Base-by-base conservation (phyloP, 2,797 vertebrate species). In the Columba guinea region DNA sequence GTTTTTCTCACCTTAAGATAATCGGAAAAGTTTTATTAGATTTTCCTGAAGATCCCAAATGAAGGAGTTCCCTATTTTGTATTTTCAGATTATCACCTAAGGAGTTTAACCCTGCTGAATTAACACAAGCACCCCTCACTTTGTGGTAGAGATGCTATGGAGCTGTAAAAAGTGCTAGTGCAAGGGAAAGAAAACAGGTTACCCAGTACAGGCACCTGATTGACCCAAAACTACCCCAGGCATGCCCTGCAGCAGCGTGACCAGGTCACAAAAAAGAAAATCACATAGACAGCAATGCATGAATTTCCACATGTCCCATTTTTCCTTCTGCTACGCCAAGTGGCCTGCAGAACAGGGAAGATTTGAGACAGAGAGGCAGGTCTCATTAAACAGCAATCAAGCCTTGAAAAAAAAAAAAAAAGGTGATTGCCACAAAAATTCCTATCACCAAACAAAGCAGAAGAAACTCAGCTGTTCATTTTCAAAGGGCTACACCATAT, bases 211-310 rank as follows among this genome's bases (percentile, higher is more conserved):
- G 52, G 20, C 60, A 69, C 13, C 17, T 28, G 24, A 55, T 39
- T 32, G n/a, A 79, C 20, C 51, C 34, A 75, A 56, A 78, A 35
- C 24, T 39, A 52, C 35, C 17, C 17, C n/a, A 58, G 16, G 23
- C 30, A 9, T 11, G 20, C 62, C 35, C 39, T 15, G 18, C 41
- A 71, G 49, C 62, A 64, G 13, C 0, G 0, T 39, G 19, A 81
- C 56, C 27, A 52, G 9, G 53, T 15, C 2, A 13, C 1, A 4
- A 20, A 56, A 13, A 84, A 74, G 23, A 67, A 74, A 74, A 62
- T 44, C 37, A 48, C 13, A 48, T 0, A 32, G 21, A 37, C 5
- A 67, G 44, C 49, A 35, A 53, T 1, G 9, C 11, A 10, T 0
- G 0, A 6, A 0, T 39, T 79, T 83, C 11, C 34, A 53, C 13